Percentiles rank a stretch among this genome's conserved stretches.
Evolutionary conservation across 2,797 vertebrate genomes (phyloP).

Genomic region (Natrix natrix): DNA sequence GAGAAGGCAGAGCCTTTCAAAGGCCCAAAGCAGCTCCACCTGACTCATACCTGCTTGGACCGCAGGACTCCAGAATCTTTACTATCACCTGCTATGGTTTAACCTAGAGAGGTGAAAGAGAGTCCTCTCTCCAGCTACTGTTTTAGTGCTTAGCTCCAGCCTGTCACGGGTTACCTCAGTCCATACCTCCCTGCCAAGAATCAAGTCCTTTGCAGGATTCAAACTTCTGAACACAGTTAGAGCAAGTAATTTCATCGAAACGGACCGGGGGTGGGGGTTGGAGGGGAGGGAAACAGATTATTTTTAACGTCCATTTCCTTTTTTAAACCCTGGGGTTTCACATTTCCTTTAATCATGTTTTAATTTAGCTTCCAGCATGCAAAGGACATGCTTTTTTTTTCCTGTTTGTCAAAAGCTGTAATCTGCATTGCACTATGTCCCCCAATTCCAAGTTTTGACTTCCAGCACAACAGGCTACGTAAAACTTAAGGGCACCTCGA

Average conservation of each 20-base stretch:
- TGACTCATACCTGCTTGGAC: neutral
- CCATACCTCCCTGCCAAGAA: neutral
- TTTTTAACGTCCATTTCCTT: constrained; percentile 59
- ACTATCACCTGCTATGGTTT: neutral
- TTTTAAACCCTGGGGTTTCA: constrained; percentile 39
- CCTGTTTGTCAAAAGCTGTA: neutral
- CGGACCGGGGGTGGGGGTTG: neutral
- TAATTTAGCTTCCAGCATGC: constrained; percentile 45
- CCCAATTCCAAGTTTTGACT: constrained; percentile 30
- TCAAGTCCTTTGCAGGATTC: neutral
- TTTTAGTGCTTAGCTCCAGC: neutral
- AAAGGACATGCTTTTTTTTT: constrained; percentile 19
- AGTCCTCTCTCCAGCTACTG: neutral
- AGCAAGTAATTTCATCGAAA: neutral
- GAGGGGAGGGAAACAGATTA: constrained; percentile 34
- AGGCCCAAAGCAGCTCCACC: neutral
- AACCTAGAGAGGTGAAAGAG: too few relatives aligned
- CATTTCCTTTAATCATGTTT: constrained; percentile 44
- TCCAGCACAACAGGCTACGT: neutral
- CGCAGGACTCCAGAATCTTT: neutral
- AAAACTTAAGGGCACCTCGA: neutral
- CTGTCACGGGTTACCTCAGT: too few relatives aligned
- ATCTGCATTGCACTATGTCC: constrained; percentile 17
- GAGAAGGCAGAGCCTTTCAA: neutral
- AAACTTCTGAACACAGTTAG: neutral